phyloP scores from a whole-genome alignment of 1,140 invertebrate species.

The Daktulosphaira vitifoliae region DNA sequence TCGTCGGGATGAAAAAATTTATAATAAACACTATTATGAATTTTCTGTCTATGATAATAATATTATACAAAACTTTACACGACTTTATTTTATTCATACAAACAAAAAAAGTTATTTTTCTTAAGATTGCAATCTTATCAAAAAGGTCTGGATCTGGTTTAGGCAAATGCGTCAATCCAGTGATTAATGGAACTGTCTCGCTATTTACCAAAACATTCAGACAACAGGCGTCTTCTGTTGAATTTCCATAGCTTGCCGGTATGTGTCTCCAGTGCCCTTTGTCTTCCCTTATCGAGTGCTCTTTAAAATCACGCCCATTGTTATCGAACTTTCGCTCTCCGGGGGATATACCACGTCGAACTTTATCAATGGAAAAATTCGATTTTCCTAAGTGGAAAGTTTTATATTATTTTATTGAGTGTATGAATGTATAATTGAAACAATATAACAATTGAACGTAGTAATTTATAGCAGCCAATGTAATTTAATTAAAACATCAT shows the following conservation, averaged over 20 bases:
- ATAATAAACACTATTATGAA: too few species aligned
- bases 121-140: too few species aligned
- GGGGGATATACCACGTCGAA: background rate
- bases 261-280: slow-evolving; percentile 8
- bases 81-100: too few species aligned
- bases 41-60: too few species aligned
- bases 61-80: too few species aligned
- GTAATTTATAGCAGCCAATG: too few species aligned
- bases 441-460: slow-evolving; percentile 20
- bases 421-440: too few species aligned
- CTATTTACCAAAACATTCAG: background rate
- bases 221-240: background rate
- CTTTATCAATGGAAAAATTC: slow-evolving; percentile 24
- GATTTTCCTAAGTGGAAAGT: slow-evolving; percentile 28
- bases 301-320: slow-evolving; percentile 15
- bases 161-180: background rate
- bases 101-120: too few species aligned
- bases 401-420: background rate
- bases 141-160: too few species aligned
- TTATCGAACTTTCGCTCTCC: slow-evolving; percentile 30
- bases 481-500: too few species aligned
- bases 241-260: background rate
- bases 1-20: too few species aligned
- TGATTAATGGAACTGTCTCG: slow-evolving; percentile 7
- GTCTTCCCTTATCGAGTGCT: slow-evolving; percentile 17